A percentile compares a stretch with the other conserved stretches of the same genome.
These are phyloP conservation scores for Drosophila paramelanica DNA, from an alignment of 2,888 invertebrate genomes.

Conservation along the genomic window DNA sequence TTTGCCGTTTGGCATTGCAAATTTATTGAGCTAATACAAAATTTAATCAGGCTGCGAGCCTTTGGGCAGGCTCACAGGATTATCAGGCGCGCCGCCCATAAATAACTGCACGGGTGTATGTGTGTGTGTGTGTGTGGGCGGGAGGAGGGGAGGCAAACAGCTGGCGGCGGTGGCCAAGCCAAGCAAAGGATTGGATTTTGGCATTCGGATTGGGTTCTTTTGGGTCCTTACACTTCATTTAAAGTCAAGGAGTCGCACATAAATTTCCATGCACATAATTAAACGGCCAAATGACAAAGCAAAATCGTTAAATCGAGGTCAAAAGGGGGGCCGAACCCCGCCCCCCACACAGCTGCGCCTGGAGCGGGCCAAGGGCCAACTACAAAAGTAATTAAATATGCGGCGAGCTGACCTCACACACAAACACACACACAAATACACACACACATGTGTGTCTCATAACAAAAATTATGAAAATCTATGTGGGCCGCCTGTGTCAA, in stretches of 20 bases:
- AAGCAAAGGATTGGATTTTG: slow-evolving; percentile 55
- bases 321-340: slow-evolving; percentile 29
- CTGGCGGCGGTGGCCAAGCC: slow-evolving; percentile 48
- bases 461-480: slow-evolving; percentile 74
- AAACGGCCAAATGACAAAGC: slow-evolving; percentile 80
- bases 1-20: slow-evolving; percentile 55
- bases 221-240: slow-evolving; percentile 74
- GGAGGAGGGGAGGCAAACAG: slow-evolving; percentile 50
- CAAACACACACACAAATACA: background rate
- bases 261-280: slow-evolving; percentile 82
- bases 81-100: slow-evolving; percentile 73
- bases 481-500: slow-evolving; percentile 61
- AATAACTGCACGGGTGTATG: slow-evolving; percentile 55
- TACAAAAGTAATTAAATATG: slow-evolving; percentile 74
- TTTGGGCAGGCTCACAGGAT: slow-evolving; percentile 53
- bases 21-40: slow-evolving; percentile 79
- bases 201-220: slow-evolving; percentile 20
- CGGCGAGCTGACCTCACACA: slow-evolving; percentile 59
- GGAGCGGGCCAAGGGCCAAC: slow-evolving; percentile 30
- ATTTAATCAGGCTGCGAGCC: slow-evolving; percentile 74
- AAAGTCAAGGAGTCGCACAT: slow-evolving; percentile 75
- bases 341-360: too few relatives aligned
- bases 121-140: background rate
- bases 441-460: slow-evolving; percentile 42
- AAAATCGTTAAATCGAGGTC: slow-evolving; percentile 77